Conservation (phyloP, 2,888 invertebrate species). For the Pseudococcus jackbeardsleyi region DNA sequence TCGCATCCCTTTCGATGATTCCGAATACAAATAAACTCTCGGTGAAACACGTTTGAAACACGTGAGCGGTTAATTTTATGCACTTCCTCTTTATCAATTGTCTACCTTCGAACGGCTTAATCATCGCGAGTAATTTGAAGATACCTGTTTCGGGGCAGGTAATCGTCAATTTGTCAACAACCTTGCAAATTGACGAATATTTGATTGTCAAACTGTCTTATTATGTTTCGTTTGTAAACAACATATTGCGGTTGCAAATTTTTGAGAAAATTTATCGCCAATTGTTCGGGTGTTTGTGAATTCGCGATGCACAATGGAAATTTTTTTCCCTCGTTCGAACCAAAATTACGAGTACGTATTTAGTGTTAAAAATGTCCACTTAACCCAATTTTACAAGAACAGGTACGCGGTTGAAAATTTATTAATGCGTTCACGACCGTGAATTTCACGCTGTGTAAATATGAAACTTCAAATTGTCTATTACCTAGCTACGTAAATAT, state of each 20-base stretch:
- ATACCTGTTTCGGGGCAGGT: background rate
- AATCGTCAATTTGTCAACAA: slow-evolving; percentile 15
- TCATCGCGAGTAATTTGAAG: background rate
- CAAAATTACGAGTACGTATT: background rate
- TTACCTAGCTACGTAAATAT: background rate
- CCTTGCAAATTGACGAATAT: slow-evolving; percentile 8
- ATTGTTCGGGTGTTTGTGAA: background rate
- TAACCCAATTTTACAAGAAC: background rate
- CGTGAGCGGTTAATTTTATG: background rate
- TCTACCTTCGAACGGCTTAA: background rate
- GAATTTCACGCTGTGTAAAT: slow-evolving; percentile 46
- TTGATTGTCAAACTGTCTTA: background rate
- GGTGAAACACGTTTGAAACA: slow-evolving; percentile 4
- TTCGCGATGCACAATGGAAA: background rate
- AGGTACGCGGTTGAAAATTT: background rate
- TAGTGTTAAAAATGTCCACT: background rate
- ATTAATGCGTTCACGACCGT: slow-evolving; percentile 39
- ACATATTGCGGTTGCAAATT: background rate
- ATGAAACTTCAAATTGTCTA: slow-evolving; percentile 18
- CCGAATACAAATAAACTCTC: background rate
- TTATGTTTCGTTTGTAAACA: background rate
- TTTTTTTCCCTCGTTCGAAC: background rate
- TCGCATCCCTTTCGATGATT: background rate
- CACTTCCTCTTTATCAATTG: background rate
- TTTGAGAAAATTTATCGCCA: background rate